phyloP scores from a whole-genome alignment of 2,113 vertebrate genomes.

The Pipra filicauda region DNA sequence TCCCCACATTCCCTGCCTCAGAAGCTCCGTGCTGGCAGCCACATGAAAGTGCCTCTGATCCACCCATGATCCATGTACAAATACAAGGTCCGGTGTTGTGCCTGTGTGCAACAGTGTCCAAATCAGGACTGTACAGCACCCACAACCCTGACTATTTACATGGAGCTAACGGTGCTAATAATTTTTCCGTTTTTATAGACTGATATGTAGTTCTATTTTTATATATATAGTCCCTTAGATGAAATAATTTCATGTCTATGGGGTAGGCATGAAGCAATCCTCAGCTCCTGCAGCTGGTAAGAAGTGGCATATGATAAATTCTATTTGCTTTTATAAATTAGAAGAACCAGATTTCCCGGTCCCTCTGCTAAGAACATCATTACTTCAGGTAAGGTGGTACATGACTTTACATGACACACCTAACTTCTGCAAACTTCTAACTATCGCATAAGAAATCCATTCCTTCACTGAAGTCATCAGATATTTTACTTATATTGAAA shows the following conservation, averaged over 20 bases:
- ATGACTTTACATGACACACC: background rate
- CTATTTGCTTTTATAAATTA: background rate
- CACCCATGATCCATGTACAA: rapidly evolving
- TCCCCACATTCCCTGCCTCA: background rate
- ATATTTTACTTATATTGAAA: background rate
- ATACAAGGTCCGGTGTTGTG: background rate
- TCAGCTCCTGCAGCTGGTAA: background rate
- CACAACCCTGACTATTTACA: background rate
- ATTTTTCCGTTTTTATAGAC: background rate
- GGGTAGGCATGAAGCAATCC: background rate
- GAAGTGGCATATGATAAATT: background rate
- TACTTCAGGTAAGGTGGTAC: background rate
- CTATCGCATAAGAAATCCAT: background rate
- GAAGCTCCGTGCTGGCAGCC: rapidly evolving
- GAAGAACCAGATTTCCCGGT: background rate
- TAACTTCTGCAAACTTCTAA: background rate
- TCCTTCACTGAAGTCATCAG: background rate
- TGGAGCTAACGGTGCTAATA: background rate
- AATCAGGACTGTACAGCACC: background rate
- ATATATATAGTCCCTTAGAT: background rate
- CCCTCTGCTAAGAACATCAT: background rate
- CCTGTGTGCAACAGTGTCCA: background rate
- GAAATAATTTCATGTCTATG: background rate
- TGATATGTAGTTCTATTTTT: background rate
- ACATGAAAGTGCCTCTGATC: background rate